Base-by-base conservation (phyloP, 2,888 invertebrate species). In the Drosophila acutilabella region DNA sequence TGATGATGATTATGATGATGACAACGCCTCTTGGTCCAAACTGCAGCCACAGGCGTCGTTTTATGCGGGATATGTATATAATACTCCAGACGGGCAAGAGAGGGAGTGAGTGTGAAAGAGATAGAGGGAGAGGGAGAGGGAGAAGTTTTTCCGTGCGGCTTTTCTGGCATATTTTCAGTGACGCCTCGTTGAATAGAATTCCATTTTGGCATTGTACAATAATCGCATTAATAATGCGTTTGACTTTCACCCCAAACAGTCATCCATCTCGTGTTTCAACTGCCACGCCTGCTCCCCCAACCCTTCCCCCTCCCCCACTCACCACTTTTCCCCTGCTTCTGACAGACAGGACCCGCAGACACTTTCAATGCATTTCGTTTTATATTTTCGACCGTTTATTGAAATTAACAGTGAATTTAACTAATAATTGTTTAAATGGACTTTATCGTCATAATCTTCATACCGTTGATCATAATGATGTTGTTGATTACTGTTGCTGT, bases 391-490 rank as follows among this genome's bases (percentile, higher is more conserved):
- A 62, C 60, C 45, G 71, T 38, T 67, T 72, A 82, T 72, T 77
- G 77, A 80, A 83, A 86, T 83, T 80, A 84, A 86, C 89, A 78
- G 75, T 87, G 78, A 83, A 86, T 89, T 87, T 75, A 75, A 86
- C 67, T 74, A 75, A 83, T 83, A 78, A 80, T 88, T 83, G 87
- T 50, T 82, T 82, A 74, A 74, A 83, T 74, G 64, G 51, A 75
- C 57, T 75, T 71, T 74, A 78, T 80, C 80, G 48, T 62, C 78
- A 45, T 36, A 8, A 6, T 56, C 36, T 10, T 66, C 26, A 8
- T 42, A 36, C 33, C 54, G 59, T 36, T 59, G 36, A 6, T 59
- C 44, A 26, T 64, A 40, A 42, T 57, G 44, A 61, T 67, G 69
- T 65, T 62, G 51, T 45, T 62, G 47, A 36, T 42, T 62, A 59